Conservation (phyloP, 2,113 vertebrate genomes). For the Lophochroa leadbeateri region DNA sequence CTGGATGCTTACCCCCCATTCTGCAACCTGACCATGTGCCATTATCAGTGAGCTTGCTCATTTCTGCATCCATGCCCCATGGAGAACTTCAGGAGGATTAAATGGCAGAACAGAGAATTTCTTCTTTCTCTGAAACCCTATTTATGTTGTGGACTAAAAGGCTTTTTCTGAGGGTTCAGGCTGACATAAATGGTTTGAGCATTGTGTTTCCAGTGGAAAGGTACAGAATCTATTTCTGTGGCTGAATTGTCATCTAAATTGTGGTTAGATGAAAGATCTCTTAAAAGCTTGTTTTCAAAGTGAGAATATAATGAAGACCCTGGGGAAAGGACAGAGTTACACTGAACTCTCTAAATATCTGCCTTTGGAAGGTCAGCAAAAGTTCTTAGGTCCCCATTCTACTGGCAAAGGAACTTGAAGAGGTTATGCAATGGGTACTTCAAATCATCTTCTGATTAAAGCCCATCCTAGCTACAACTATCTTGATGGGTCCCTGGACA, state of each 20-base stretch:
- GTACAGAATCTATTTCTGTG: neutral
- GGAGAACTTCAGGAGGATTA: neutral
- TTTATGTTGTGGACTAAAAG: neutral
- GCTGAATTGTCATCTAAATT: neutral
- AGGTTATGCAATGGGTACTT: neutral
- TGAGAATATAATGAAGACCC: neutral
- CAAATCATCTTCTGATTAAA: neutral
- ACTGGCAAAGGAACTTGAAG: neutral
- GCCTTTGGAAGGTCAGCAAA: neutral
- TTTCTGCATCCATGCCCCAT: neutral
- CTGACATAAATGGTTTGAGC: neutral
- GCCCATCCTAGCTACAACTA: neutral
- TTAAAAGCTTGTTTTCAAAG: accelerated
- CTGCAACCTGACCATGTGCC: neutral
- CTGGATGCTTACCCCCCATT: neutral
- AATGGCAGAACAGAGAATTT: neutral
- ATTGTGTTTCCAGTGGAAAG: neutral
- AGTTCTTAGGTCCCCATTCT: neutral
- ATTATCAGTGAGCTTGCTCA: neutral
- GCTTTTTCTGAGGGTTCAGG: neutral
- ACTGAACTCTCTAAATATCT: neutral
- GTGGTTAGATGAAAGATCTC: neutral
- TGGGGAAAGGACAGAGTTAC: neutral
- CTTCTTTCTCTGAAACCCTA: neutral
- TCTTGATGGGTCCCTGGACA: neutral